These are phyloP conservation scores for Agonopterix subpropinquella DNA, from an alignment of 2,888 invertebrate species.

Conservation along the genomic window DNA sequence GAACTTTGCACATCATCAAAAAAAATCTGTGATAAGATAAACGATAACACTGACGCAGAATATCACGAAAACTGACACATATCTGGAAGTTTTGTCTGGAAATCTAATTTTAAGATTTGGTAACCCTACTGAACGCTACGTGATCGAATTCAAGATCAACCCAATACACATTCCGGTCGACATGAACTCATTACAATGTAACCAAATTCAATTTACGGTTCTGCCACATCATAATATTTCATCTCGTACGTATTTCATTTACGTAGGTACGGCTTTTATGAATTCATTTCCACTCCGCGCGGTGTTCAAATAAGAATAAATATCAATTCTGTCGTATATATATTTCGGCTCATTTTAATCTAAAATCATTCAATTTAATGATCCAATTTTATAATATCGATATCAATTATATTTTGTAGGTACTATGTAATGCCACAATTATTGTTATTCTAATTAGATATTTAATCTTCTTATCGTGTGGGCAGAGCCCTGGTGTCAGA, in stretches of 20 bases:
- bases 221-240: constrained; percentile 64
- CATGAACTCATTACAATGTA: constrained; percentile 69
- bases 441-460: too few species aligned
- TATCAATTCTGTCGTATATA: constrained; percentile 8
- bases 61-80: too few species aligned
- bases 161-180: constrained; percentile 55
- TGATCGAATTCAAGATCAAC: constrained; percentile 69
- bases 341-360: not conserved
- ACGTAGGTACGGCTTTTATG: constrained; percentile 25
- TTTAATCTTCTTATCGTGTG: too few species aligned
- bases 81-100: too few species aligned
- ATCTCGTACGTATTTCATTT: constrained; percentile 45
- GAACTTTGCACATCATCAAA: too few species aligned
- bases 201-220: constrained; percentile 68
- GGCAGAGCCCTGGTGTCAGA: too few species aligned
- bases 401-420: too few species aligned
- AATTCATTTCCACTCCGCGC: constrained; percentile 33
- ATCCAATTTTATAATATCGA: too few species aligned
- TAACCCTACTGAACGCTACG: constrained; percentile 32
- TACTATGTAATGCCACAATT: too few species aligned
- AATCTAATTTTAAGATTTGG: too few species aligned
- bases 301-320: constrained; percentile 41
- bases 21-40: too few species aligned
- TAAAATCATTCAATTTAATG: not conserved
- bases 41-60: too few species aligned